Evolutionary conservation across 2,888 invertebrate species (phyloP).

Genomic region (Rhagonycha fulva): DNA sequence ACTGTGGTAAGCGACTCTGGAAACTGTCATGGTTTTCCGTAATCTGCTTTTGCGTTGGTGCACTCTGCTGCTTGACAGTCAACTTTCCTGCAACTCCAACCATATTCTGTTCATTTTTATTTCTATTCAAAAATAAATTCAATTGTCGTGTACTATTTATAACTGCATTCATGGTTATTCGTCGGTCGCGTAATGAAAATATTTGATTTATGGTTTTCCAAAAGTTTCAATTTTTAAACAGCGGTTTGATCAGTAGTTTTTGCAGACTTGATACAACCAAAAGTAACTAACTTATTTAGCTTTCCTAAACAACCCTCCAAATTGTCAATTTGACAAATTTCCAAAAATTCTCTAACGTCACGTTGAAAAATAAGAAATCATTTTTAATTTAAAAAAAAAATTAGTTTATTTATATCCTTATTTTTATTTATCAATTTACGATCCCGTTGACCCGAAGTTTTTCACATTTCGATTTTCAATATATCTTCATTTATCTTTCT

Average conservation of each 20-base stretch:
- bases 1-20: conserved; percentile 33
- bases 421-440: not conserved
- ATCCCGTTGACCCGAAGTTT: not conserved
- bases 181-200: not conserved
- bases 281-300: not conserved
- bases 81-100: conserved; percentile 32
- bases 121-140: conserved; percentile 18
- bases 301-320: not conserved
- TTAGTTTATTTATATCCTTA: too few species aligned
- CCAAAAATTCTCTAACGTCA: not conserved
- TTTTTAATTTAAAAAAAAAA: not conserved
- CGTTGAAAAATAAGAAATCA: not conserved
- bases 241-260: too few species aligned
- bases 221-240: not conserved
- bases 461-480: not conserved
- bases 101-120: conserved; percentile 12
- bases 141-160: conserved; percentile 7
- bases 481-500: conserved; percentile 3
- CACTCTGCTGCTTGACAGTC: conserved; percentile 23
- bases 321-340: not conserved
- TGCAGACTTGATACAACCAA: not conserved
- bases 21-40: conserved; percentile 35
- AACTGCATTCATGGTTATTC: conserved; percentile 4
- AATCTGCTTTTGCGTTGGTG: conserved; percentile 32
- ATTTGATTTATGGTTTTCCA: not conserved